phyloP scores from a whole-genome alignment of 2,113 vertebrate species.

The Nerophis lumbriciformis region DNA sequence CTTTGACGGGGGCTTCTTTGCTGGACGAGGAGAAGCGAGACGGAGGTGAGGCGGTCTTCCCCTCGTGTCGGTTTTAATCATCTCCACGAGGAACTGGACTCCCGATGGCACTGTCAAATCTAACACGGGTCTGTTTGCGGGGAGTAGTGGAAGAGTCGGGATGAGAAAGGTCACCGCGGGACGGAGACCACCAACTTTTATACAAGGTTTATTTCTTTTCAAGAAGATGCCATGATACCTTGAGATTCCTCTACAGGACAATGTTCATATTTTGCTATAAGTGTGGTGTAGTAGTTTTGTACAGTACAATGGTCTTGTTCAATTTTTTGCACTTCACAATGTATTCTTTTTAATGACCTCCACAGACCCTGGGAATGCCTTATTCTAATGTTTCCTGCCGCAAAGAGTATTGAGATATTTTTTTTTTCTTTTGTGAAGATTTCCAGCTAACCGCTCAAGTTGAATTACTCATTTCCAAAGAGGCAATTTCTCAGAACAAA shows the following conservation, averaged over 20 bases:
- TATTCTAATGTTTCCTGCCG: constrained; percentile 64
- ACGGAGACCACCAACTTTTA: constrained; percentile 67
- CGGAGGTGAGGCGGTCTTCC: constrained; percentile 60
- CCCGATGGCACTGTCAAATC: constrained; percentile 68
- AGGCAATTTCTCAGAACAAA: constrained; percentile 67
- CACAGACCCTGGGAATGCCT: constrained; percentile 68
- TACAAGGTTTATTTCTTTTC: constrained; percentile 48
- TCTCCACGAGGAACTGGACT: constrained; percentile 56
- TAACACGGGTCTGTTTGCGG: constrained; percentile 68
- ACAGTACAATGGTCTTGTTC: constrained; percentile 65
- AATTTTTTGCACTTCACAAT: constrained; percentile 71
- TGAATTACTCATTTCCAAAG: constrained; percentile 71
- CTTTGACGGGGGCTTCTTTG: constrained; percentile 59
- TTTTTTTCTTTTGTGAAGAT: constrained; percentile 42
- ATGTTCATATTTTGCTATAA: constrained; percentile 66
- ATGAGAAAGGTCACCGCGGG: constrained; percentile 65
- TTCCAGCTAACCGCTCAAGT: constrained; percentile 61
- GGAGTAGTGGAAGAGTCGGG: constrained; percentile 6
- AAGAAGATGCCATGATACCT: constrained; percentile 74
- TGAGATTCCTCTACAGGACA: constrained; percentile 64
- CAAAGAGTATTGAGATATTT: constrained; percentile 57
- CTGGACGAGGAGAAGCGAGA: constrained; percentile 47
- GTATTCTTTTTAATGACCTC: constrained; percentile 63
- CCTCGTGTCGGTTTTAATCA: constrained; percentile 13
- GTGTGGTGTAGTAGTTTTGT: constrained; percentile 70